Evolutionary conservation across 2,113 vertebrate species (phyloP).

Genomic region (Hassar affinis): DNA sequence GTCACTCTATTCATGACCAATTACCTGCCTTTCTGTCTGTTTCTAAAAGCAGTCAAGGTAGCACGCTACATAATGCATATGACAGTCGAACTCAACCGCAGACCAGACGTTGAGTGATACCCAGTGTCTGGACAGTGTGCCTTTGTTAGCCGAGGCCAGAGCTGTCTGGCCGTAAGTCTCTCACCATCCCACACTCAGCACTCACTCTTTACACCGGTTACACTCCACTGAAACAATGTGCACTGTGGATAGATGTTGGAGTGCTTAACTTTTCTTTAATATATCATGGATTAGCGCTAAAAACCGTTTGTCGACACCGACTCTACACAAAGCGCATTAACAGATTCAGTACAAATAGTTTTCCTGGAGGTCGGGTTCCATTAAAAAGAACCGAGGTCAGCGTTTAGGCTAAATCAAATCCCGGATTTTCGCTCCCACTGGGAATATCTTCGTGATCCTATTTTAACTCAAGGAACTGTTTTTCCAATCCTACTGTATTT

Average conservation of each 20-base stretch:
- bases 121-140: conserved; percentile 14
- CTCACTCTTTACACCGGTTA: conserved; percentile 11
- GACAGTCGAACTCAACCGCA: conserved; percentile 20
- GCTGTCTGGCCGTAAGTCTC: conserved; percentile 23
- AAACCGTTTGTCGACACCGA: background rate
- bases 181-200: conserved; percentile 20
- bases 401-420: background rate
- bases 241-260: background rate
- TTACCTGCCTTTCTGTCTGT: background rate
- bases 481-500: conserved; percentile 20
- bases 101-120: conserved; percentile 30
- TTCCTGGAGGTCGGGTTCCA: background rate
- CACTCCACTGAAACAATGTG: background rate
- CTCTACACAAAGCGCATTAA: background rate
- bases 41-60: conserved; percentile 23
- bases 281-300: background rate
- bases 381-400: background rate
- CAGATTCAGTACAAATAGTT: conserved; percentile 12
- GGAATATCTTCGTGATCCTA: background rate
- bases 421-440: background rate
- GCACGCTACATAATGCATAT: conserved; percentile 22
- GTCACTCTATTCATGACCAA: background rate
- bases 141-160: background rate
- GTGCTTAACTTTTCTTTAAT: background rate
- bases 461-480: background rate